A percentile compares a stretch with the other conserved stretches of the same genome.
Conservation (phyloP, 2,797 vertebrate genomes). For the Synaphobranchus kaupii region DNA sequence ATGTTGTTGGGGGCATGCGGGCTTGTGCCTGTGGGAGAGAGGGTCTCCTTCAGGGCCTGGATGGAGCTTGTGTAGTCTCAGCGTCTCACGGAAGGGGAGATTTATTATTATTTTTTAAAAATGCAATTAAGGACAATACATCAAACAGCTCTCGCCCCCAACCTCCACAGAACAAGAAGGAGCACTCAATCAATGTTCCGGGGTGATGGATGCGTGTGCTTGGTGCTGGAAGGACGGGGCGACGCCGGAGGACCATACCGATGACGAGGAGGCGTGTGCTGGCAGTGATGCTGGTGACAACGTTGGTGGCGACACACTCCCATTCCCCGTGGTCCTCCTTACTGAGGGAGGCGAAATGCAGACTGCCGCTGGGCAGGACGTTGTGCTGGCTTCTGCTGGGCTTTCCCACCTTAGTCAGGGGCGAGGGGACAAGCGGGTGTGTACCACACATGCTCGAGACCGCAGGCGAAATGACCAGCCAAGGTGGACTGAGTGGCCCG, state of each 20-base stretch:
- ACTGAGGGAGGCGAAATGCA: constrained; percentile 95
- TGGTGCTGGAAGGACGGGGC: not conserved
- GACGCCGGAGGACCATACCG: constrained; percentile 69
- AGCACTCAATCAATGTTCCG: not conserved
- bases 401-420: constrained; percentile 90
- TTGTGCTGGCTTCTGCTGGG: constrained; percentile 99
- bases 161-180: not conserved
- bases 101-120: not conserved
- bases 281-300: constrained; percentile 99
- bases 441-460: constrained; percentile 27
- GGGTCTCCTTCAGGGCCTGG: not conserved
- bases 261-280: constrained; percentile 97
- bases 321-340: constrained; percentile 99
- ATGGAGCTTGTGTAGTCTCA: not conserved
- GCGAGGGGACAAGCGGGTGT: not conserved
- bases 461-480: not conserved
- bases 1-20: constrained; percentile 93
- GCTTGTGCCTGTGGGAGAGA: constrained; percentile 85
- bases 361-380: constrained; percentile 91
- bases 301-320: constrained; percentile 97
- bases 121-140: not conserved
- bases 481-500: not conserved
- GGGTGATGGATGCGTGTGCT: not conserved
- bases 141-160: not conserved
- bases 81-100: not conserved